Conservation (phyloP, 2,888 invertebrate species). For the Hirtodrosophila cameraria region DNA sequence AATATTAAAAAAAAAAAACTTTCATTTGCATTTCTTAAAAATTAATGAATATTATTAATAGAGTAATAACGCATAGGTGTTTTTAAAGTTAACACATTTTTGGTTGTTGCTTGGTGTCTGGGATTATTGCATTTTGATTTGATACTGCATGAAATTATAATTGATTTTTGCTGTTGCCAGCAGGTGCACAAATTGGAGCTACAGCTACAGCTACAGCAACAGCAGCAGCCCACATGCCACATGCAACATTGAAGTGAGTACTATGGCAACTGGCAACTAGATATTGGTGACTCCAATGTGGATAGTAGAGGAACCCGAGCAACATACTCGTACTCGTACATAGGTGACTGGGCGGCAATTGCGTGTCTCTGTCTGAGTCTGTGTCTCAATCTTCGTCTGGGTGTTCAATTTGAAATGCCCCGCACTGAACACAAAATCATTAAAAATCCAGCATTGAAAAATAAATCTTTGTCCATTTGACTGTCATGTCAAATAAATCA, state of each 20-base stretch:
- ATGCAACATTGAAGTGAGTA: constrained; percentile 27
- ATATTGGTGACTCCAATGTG: constrained; percentile 11
- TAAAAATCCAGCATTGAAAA: constrained; percentile 71
- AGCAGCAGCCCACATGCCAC: constrained; percentile 42
- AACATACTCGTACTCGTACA: neutral
- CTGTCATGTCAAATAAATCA: constrained; percentile 79
- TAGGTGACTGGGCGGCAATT: constrained; percentile 52
- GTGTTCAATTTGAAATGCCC: constrained; percentile 47
- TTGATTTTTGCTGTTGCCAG: constrained; percentile 70
- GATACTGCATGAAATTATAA: constrained; percentile 56
- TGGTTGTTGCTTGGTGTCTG: constrained; percentile 8
- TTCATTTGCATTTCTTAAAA: too few species aligned
- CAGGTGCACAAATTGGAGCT: constrained; percentile 68
- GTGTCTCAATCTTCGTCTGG: constrained; percentile 44
- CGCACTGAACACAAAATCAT: constrained; percentile 63
- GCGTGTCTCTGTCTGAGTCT: constrained; percentile 34
- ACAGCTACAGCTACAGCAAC: constrained; percentile 31
- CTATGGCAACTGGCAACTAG: neutral
- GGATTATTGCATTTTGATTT: constrained; percentile 43
- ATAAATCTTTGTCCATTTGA: constrained; percentile 77
- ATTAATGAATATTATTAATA: neutral
- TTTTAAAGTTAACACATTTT: too few species aligned
- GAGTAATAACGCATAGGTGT: constrained; percentile 3
- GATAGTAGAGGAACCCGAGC: constrained; percentile 17
- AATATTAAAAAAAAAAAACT: too few species aligned